Conservation (phyloP, 2,888 invertebrate species). For the Osmoderma eremita region DNA sequence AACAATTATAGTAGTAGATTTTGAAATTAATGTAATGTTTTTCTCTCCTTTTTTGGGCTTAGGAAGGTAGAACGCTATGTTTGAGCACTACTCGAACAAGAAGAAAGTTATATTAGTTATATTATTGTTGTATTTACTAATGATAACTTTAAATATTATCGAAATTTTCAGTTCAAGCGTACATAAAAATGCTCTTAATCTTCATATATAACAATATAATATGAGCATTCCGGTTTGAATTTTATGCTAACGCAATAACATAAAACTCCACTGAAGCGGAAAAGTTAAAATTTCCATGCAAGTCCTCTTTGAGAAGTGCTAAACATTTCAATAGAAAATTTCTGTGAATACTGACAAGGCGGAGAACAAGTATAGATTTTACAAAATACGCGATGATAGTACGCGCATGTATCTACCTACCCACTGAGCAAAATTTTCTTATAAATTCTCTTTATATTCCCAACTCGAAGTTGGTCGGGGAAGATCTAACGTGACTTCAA, state of each 20-base stretch:
- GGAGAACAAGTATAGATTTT: not conserved
- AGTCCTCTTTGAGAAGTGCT: too few relatives aligned
- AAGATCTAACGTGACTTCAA: constrained; percentile 27
- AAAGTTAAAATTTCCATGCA: not conserved
- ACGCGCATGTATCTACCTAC: not conserved
- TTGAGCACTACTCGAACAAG: too few relatives aligned
- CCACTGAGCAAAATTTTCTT: not conserved
- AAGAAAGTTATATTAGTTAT: too few relatives aligned
- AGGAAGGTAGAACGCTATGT: too few relatives aligned
- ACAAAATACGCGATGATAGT: not conserved
- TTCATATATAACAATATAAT: too few relatives aligned
- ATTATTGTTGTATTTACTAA: too few relatives aligned
- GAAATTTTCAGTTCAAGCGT: too few relatives aligned
- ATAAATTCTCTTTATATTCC: constrained; percentile 31
- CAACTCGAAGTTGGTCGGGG: constrained; percentile 13
- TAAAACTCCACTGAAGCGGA: not conserved
- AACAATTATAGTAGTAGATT: too few relatives aligned
- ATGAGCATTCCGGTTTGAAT: too few relatives aligned
- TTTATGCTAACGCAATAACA: too few relatives aligned
- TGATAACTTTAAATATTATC: too few relatives aligned
- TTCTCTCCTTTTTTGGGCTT: not conserved
- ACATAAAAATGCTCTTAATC: too few relatives aligned
- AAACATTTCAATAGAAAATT: not conserved
- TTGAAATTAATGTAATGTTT: constrained; percentile 3
- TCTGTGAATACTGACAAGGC: not conserved